Evolutionary conservation across 2,797 vertebrate genomes (phyloP).

Genomic region (Choloepus didactylus): DNA sequence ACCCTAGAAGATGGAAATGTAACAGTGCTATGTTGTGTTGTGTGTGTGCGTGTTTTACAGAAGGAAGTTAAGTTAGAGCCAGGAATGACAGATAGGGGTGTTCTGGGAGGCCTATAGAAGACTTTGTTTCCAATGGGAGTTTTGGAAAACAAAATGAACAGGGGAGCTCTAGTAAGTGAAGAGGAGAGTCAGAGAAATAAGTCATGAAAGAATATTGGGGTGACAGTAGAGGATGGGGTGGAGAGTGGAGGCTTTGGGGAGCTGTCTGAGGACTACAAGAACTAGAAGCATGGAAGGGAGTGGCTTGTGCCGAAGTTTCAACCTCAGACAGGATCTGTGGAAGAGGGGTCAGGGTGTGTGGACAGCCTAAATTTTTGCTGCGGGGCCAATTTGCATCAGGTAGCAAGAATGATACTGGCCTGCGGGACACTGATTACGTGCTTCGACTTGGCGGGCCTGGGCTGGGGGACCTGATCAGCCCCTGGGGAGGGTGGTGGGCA

Average conservation of each 20-base stretch:
- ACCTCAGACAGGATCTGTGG: not conserved
- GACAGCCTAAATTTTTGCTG: not conserved
- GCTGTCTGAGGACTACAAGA: not conserved
- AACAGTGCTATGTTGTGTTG: too few relatives aligned
- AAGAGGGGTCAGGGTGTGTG: not conserved
- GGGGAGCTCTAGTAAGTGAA: not conserved
- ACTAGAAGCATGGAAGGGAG: not conserved
- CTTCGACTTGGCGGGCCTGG: too few relatives aligned
- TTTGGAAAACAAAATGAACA: not conserved
- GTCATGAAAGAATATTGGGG: not conserved
- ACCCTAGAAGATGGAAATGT: not conserved
- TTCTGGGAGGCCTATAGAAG: not conserved
- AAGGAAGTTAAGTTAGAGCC: too few relatives aligned
- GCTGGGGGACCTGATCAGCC: too few relatives aligned
- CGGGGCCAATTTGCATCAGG: not conserved
- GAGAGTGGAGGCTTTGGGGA: not conserved
- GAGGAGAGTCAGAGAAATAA: not conserved
- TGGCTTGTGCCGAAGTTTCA: not conserved
- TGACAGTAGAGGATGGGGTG: too few relatives aligned
- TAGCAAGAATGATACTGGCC: not conserved
- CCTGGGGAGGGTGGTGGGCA: too few relatives aligned
- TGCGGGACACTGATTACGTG: too few relatives aligned
- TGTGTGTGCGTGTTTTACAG: too few relatives aligned
- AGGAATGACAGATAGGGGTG: too few relatives aligned
- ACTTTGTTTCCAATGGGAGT: not conserved